A percentile compares a stretch with the other conserved stretches of the same genome.
Conservation (phyloP, 1,140 invertebrate genomes). For the Drosophila aff. region DNA sequence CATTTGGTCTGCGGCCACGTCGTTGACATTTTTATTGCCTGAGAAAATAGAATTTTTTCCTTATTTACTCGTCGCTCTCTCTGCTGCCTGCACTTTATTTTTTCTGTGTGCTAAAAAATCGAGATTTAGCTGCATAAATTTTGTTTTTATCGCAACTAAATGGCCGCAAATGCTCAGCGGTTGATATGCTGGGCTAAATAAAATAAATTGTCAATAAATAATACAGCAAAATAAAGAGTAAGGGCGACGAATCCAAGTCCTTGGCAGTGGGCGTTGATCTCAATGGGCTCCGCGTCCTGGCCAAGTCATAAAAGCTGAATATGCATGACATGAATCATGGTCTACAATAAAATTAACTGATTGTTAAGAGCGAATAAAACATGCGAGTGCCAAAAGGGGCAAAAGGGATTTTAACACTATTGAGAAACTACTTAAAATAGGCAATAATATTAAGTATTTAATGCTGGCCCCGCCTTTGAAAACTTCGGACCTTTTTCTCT, state of each 20-base stretch:
- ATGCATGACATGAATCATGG: conserved; percentile 49
- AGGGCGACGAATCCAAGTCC: conserved; percentile 11
- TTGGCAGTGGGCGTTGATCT: conserved; percentile 50
- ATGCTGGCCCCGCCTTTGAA: background rate
- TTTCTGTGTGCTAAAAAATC: conserved; percentile 29
- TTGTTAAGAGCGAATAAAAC: conserved; percentile 15
- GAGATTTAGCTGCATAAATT: conserved; percentile 74
- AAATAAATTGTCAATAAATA: conserved; percentile 76
- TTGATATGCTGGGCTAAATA: conserved; percentile 69
- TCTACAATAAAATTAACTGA: conserved; percentile 34
- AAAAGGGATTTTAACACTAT: background rate
- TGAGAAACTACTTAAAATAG: conserved; percentile 4
- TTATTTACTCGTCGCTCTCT: conserved; percentile 33
- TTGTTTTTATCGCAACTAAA: conserved; percentile 78
- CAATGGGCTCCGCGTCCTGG: conserved; percentile 22
- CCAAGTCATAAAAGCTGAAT: conserved; percentile 47
- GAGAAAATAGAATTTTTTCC: conserved; percentile 80
- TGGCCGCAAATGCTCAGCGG: conserved; percentile 70
- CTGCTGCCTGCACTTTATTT: conserved; percentile 27
- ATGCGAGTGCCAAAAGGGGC: background rate
- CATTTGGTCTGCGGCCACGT: conserved; percentile 59
- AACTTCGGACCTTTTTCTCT: background rate
- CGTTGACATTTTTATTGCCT: conserved; percentile 83
- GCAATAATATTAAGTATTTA: conserved; percentile 35
- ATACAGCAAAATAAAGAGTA: conserved; percentile 31